phyloP scores from a whole-genome alignment of 2,113 vertebrate species.

The Malurus alboscapulatus region DNA sequence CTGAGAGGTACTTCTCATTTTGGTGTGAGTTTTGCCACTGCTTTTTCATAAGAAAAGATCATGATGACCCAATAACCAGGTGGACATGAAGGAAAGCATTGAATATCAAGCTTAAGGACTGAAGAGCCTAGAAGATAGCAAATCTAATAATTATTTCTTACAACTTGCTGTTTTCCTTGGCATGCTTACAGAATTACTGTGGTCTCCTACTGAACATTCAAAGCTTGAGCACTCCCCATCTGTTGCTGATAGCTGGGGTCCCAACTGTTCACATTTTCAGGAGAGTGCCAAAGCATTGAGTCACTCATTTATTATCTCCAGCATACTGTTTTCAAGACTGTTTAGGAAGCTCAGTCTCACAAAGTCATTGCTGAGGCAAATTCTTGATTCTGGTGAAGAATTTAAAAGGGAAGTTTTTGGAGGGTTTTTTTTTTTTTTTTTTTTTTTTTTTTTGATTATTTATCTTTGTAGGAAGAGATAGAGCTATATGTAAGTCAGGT shows the following conservation, averaged over 20 bases:
- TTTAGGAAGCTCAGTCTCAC: neutral
- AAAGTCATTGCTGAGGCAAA: neutral
- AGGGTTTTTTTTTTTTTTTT: neutral
- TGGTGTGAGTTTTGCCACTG: neutral
- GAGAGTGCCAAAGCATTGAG: conserved; percentile 25
- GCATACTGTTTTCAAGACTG: neutral
- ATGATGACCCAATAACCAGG: neutral
- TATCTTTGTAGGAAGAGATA: neutral
- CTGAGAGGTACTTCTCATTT: neutral
- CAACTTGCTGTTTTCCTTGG: conserved; percentile 3
- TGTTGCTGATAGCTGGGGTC: conserved; percentile 39
- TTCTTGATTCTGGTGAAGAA: neutral
- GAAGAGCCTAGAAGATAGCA: neutral
- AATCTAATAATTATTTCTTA: neutral
- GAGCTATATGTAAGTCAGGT: neutral
- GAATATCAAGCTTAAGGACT: neutral
- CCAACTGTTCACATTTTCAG: conserved; percentile 48
- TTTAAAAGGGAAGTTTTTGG: neutral
- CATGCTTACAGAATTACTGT: neutral
- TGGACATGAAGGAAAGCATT: neutral
- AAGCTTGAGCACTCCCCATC: conserved; percentile 47
- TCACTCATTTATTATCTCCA: conserved; percentile 20
- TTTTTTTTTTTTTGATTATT: neutral
- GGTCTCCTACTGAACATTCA: conserved; percentile 17
- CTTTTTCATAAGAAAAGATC: neutral